Conservation (phyloP, 2,888 invertebrate genomes). For the Timema podura region DNA sequence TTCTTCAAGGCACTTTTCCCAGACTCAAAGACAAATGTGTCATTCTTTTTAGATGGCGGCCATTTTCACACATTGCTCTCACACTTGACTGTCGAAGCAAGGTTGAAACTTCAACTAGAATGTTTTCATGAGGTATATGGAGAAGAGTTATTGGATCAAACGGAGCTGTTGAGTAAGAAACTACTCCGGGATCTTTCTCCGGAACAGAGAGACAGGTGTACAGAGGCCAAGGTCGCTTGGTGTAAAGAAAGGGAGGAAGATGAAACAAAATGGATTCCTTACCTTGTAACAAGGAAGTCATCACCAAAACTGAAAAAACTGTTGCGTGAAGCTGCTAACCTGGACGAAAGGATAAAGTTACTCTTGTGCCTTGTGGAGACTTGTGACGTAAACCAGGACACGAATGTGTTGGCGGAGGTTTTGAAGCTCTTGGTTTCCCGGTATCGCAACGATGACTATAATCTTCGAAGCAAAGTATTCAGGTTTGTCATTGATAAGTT, state of each 20-base stretch:
- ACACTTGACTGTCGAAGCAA: background rate
- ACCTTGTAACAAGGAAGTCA: background rate
- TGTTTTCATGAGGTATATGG: slow-evolving; percentile 12
- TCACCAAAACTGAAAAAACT: background rate
- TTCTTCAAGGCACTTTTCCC: background rate
- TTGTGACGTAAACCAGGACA: too few species aligned
- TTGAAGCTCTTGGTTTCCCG: too few species aligned
- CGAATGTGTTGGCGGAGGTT: too few species aligned
- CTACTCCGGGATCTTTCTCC: background rate
- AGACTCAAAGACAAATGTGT: background rate
- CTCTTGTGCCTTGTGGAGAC: too few species aligned
- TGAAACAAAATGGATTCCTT: slow-evolving; percentile 6
- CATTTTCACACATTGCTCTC: background rate
- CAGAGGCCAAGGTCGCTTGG: background rate
- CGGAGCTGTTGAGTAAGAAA: background rate
- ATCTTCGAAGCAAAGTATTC: too few species aligned
- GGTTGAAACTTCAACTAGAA: background rate
- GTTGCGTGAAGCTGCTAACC: background rate
- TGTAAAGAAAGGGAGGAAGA: background rate
- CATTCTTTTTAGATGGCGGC: background rate
- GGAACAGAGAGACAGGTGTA: background rate
- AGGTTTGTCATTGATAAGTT: too few species aligned
- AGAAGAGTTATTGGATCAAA: background rate
- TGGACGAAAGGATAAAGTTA: background rate
- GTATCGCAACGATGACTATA: too few species aligned